Evolutionary conservation across 2,888 invertebrate species (phyloP).

Genomic region (Epinotia ramella): DNA sequence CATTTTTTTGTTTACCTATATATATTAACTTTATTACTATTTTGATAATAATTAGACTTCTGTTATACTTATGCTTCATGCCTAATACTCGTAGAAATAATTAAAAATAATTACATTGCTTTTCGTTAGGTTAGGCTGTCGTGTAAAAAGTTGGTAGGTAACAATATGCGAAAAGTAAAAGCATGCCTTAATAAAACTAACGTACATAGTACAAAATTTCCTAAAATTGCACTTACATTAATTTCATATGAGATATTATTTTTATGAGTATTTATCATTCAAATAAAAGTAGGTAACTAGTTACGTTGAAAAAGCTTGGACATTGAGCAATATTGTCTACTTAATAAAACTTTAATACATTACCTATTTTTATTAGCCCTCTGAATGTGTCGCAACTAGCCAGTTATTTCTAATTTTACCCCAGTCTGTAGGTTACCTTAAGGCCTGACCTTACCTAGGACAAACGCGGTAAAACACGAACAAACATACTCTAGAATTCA

Average conservation of each 20-base stretch:
- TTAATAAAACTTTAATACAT: neutral
- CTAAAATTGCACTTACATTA: too few species aligned
- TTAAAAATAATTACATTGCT: too few species aligned
- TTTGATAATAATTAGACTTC: too few species aligned
- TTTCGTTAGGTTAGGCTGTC: too few species aligned
- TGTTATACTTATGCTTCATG: too few species aligned
- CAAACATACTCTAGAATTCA: neutral
- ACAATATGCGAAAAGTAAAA: too few species aligned
- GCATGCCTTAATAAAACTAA: too few species aligned
- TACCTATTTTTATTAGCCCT: conserved; percentile 1
- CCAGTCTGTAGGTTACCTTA: conserved; percentile 32
- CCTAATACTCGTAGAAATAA: too few species aligned
- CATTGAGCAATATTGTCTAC: neutral
- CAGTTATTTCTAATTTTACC: neutral
- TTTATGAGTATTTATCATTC: neutral
- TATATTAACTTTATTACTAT: too few species aligned
- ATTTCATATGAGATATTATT: neutral
- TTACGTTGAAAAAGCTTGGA: neutral
- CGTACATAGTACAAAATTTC: too few species aligned
- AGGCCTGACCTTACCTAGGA: conserved; percentile 12
- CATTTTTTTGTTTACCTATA: too few species aligned
- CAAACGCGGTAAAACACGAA: neutral
- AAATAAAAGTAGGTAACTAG: neutral
- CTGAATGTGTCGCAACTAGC: neutral
- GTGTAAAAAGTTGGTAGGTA: too few species aligned